These are phyloP conservation scores for Penaeus monodon DNA, from an alignment of 2,888 invertebrate genomes.

Conservation along the genomic window DNA sequence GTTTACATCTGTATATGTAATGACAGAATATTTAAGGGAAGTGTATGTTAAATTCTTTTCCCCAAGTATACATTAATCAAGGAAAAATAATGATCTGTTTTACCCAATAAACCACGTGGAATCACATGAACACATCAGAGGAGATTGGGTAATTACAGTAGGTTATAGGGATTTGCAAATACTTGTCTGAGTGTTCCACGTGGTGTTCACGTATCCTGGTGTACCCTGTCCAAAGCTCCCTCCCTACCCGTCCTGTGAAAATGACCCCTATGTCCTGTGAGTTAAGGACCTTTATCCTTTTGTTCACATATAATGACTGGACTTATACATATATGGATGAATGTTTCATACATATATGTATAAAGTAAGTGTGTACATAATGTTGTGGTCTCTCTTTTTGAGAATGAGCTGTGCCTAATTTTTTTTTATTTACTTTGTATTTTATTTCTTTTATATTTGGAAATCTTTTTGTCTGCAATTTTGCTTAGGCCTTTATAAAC, in stretches of 20 bases:
- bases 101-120: constrained; percentile 38
- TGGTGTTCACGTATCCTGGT: constrained; percentile 21
- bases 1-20: neutral
- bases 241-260: constrained; percentile 35
- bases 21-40: neutral
- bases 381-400: constrained; percentile 48
- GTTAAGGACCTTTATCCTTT: constrained; percentile 39
- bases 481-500: constrained; percentile 50
- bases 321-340: constrained; percentile 51
- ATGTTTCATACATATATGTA: constrained; percentile 47
- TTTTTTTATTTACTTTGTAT: constrained; percentile 7
- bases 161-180: neutral
- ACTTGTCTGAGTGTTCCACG: constrained; percentile 30
- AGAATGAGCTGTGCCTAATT: constrained; percentile 53
- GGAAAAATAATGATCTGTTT: neutral
- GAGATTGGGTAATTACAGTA: neutral
- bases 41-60: constrained; percentile 32
- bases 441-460: constrained; percentile 30
- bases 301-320: constrained; percentile 35
- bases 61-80: constrained; percentile 4
- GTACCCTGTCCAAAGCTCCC: constrained; percentile 22
- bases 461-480: constrained; percentile 45
- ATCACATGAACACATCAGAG: constrained; percentile 8
- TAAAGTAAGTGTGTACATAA: constrained; percentile 51
- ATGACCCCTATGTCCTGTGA: constrained; percentile 44